Evolutionary conservation across 2,113 vertebrate genomes (phyloP).

Genomic region (Chlorodrepanis virens): DNA sequence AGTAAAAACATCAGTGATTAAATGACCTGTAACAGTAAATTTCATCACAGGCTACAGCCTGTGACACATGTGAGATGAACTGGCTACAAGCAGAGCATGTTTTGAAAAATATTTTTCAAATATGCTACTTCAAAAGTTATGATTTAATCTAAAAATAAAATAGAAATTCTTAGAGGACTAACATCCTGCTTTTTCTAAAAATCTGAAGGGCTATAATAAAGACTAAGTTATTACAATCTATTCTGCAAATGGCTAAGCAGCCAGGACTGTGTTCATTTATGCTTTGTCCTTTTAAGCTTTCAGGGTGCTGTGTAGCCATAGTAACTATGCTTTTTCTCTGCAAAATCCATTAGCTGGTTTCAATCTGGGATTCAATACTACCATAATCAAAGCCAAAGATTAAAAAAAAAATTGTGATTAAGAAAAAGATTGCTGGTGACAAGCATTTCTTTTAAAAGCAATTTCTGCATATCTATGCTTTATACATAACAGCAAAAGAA

Average conservation of each 20-base stretch:
- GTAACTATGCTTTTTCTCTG: conserved; percentile 66
- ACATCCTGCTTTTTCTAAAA: not conserved
- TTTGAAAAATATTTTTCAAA: not conserved
- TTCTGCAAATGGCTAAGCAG: conserved; percentile 58
- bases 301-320: conserved; percentile 70
- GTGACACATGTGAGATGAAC: not conserved
- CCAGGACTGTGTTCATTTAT: conserved; percentile 39
- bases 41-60: not conserved
- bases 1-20: not conserved
- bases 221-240: conserved; percentile 46
- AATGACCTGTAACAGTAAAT: not conserved
- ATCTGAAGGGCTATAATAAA: not conserved
- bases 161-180: not conserved
- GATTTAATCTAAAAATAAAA: not conserved
- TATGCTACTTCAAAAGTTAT: not conserved
- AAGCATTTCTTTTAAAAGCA: not conserved
- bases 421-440: not conserved
- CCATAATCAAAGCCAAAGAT: conserved; percentile 62
- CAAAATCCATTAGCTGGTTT: conserved; percentile 65
- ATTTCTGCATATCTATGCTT: not conserved
- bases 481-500: not conserved
- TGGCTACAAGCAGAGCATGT: not conserved
- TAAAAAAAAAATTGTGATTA: not conserved
- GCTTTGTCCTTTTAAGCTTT: conserved; percentile 71
- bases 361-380: conserved; percentile 32